Evolutionary conservation across 2,113 vertebrate species (phyloP), one percentile per base, ranked within the genome.

Genomic region (Malaclemys terrapin): DNA sequence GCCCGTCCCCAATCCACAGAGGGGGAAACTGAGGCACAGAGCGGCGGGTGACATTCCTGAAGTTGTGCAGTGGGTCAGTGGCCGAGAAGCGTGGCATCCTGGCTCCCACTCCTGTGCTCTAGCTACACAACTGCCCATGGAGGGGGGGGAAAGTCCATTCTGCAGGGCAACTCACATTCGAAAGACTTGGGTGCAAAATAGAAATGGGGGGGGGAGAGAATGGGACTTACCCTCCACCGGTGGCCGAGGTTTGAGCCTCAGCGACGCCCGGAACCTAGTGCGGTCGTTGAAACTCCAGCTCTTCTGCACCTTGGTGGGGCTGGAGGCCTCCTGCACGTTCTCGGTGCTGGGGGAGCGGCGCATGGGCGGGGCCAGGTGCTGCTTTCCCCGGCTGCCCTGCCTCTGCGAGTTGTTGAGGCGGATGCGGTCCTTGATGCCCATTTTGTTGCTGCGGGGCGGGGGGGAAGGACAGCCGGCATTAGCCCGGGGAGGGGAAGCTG

Each of bases 241-340:
- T 2, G 94, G 97, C 1, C 99, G 98, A 0, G 99, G 97, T 72
- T 99, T 99, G 87, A 99, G 99, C 90, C 99, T 98, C 42, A 99
- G 98, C 4, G 99, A 99, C 0, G 99, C 99, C 8, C 99, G 99
- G 96, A 99, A 99, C 0, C 99, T 99, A 0, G 99, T 99, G 84
- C 99, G 98, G 97, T 99, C 99, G 0, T 99, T 99, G 97, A 99
- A 99, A 96, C 99, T 99, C 99, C 99, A 99, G 97, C 99, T 99
- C 95, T 99, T 99, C 98, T 99, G 99, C 92, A 99, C 99, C 96
- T 99, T 99, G 89, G 98, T 99, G 5, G 99, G 99, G 95, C 99
- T 99, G 90, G 97, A 94, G 82, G 98, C 96, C 88, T 99, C 99
- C 0, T 98, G 96, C 5, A 98, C n/a, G 11, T 99, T 99, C 98